Evolutionary conservation across 2,113 vertebrate species (phyloP), one percentile per base, ranked within the genome.

Genomic region (Jaculus jaculus): DNA sequence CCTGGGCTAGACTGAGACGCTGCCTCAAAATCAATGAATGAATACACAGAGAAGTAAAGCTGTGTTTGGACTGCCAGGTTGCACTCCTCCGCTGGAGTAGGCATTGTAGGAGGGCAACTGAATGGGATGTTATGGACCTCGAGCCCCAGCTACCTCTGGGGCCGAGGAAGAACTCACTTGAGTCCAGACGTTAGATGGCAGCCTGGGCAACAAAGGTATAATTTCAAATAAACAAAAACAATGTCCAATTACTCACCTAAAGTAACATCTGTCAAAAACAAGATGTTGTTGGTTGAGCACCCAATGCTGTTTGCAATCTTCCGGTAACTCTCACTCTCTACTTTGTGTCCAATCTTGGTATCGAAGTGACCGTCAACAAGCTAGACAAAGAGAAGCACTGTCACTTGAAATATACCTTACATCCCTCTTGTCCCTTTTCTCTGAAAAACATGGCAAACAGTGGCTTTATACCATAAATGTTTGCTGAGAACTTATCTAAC

Each of bases 341-440:
- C 98, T 97, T 99, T 99, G 78, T 98, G 97, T 47, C 99, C 99
- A 95, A 99, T 98, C 91, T 98, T 99, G 65, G 99, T 99, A 96
- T 99, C 99, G 94, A 99, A 99, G 97, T 99, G 99, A 26, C 99
- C 99, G 0, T 99, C 99, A 6, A 99, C 98, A 85, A 99, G 98
- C 99, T 99, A 98, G 28, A 97, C 96, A 23, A 34, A 83, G 71
- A 97, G 7, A 89, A 89, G 92, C 39, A 73, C 11, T 54, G 8
- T 39, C 0, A 9, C 34, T 58, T 69, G 61, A 4, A 32, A 58
- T 47, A 9, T 7, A 51, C 26, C 10, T 30, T 8, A 18, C 18
- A n/a, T 13, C 34, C 60, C 69, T 32, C 58, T 75, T 79, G 16
- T 30, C 23, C 15, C 12, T 65, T 69, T 6, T 37, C 34, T 74